Conservation (phyloP, 2,888 invertebrate genomes). For the Drosophila mulleri region DNA sequence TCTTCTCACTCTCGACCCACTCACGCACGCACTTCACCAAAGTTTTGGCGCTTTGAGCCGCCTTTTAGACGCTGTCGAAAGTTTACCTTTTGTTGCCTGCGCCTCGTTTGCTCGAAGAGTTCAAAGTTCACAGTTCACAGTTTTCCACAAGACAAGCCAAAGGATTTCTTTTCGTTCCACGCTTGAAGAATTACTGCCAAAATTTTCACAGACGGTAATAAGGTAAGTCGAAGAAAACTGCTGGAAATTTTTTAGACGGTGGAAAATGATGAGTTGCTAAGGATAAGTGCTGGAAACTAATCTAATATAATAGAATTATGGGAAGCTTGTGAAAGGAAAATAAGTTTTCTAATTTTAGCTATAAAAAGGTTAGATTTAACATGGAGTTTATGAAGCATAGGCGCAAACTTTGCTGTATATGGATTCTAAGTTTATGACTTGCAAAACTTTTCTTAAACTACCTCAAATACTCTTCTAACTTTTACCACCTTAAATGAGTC, state of each 20-base stretch:
- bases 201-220: conserved; percentile 86
- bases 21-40: not conserved
- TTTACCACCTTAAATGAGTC: too few relatives aligned
- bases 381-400: too few relatives aligned
- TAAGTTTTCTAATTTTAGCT: not conserved
- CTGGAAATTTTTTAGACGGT: not conserved
- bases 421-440: too few relatives aligned
- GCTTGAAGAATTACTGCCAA: conserved; percentile 83
- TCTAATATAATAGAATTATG: not conserved
- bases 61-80: conserved; percentile 59
- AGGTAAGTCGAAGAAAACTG: conserved; percentile 77
- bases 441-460: too few relatives aligned
- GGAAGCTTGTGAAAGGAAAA: not conserved
- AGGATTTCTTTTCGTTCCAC: conserved; percentile 75
- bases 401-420: too few relatives aligned
- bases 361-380: not conserved
- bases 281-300: not conserved
- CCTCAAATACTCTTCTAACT: too few relatives aligned
- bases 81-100: conserved; percentile 49
- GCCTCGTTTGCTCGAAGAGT: not conserved
- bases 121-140: conserved; percentile 16
- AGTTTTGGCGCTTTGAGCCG: conserved; percentile 39
- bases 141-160: conserved; percentile 37
- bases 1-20: not conserved
- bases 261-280: not conserved